Base-by-base conservation (phyloP, 2,797 vertebrate species). In the Masticophis lateralis region DNA sequence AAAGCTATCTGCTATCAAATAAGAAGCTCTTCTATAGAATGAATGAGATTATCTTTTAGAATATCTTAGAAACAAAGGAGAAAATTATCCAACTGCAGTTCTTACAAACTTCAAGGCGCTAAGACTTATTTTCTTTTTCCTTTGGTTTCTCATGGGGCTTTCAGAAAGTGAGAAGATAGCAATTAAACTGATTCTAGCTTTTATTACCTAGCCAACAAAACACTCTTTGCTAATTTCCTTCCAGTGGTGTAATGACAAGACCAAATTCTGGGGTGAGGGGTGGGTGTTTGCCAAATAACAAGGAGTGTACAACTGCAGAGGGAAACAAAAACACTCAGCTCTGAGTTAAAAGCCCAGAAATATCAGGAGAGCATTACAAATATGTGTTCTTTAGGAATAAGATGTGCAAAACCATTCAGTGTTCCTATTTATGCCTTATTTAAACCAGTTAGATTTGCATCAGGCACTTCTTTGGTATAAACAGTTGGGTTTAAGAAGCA, bases 71-170 rank as follows among this genome's bases (percentile, higher is more conserved):
- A 96, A 95, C 94, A 95, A 96, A 96, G 92, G 95, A 96, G 95
- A 96, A 86, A 89, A 93, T 0, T 89, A 95, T 96, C 96, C 96
- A 92, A 69, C 94, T 95, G 95, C 94, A 94, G 93, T 92, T 95
- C 93, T 94, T 95, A 93, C 95, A 96, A 95, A 96, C 96, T 94
- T 96, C 96, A 97, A 96, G 96, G 94, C 95, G 96, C 94, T 91
- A 79, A 79, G 74, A 96, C 95, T 96, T 37, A 37, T 37, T 95
- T 25, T 47, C 94, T 95, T 97, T 96, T 96, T 96, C 95, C 95
- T 96, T 95, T 96, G 91, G 93, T 97, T 96, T 96, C 96, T 95
- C 93, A 95, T 96, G 96, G 94, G 96, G 93, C 96, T 95, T 95
- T 92, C 88, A 95, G 43, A 89, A 92, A 94, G 13, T 55, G 94